These are phyloP conservation scores for Armadillidium nasatum DNA, from an alignment of 1,140 invertebrate species.

Conservation along the genomic window DNA sequence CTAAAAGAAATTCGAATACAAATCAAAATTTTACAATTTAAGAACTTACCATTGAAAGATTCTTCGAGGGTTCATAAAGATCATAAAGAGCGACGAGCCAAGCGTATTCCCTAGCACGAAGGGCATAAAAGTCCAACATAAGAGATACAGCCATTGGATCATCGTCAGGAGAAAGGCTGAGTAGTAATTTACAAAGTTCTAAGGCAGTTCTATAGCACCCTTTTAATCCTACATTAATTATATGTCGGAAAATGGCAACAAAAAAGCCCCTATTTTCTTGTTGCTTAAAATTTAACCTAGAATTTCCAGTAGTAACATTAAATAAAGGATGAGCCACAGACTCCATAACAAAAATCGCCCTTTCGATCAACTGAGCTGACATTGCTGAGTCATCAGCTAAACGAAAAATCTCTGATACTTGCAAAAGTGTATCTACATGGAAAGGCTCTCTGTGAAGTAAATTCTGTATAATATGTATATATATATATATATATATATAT, in stretches of 20 bases:
- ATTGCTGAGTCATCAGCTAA: constrained; percentile 73
- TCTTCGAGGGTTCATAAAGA: constrained; percentile 37
- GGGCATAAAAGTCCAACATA: constrained; percentile 80
- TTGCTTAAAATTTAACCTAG: constrained; percentile 70
- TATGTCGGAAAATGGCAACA: constrained; percentile 78
- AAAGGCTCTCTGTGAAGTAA: constrained; percentile 72
- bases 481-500: too few relatives aligned
- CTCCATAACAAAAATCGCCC: constrained; percentile 67
- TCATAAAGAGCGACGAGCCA: constrained; percentile 60
- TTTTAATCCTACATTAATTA: constrained; percentile 68
- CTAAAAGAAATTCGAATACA: too few relatives aligned
- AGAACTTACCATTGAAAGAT: constrained; percentile 35
- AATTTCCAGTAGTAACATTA: constrained; percentile 67
- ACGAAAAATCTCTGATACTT: constrained; percentile 74
- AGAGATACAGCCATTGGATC: constrained; percentile 79
- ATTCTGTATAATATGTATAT: constrained; percentile 51
- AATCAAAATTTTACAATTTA: not conserved
- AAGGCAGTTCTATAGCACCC: constrained; percentile 71
- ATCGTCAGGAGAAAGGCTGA: constrained; percentile 72
- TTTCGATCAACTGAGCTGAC: constrained; percentile 72
- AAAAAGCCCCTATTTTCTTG: constrained; percentile 82
- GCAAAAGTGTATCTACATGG: constrained; percentile 78
- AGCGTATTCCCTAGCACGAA: constrained; percentile 72
- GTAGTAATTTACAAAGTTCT: constrained; percentile 65
- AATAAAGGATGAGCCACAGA: constrained; percentile 74